Base-by-base conservation (phyloP, 2,888 invertebrate species). In the Timema cristinae region DNA sequence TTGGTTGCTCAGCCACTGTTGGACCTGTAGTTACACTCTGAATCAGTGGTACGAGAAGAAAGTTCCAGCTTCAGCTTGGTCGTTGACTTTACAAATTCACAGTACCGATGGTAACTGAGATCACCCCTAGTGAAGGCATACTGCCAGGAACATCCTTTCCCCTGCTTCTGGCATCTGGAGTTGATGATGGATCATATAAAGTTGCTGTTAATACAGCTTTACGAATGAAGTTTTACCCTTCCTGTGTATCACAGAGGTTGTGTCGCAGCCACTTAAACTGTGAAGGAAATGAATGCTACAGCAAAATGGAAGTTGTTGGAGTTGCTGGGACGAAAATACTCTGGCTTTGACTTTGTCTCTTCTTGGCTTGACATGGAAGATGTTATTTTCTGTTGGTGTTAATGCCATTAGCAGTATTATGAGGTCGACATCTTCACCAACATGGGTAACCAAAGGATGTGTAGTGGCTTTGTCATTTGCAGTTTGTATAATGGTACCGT, bases 221-320 rank as follows among this genome's bases (percentile, higher is more conserved):
- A 54, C n/a, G 11, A 54, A 54, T n/a, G 54, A 54, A n/a, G n/a
- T n/a, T 54, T 54, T 54, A 54, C 54, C n/a, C 54, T 13, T 54
- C 11, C 54, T 54, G 54, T 54, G 4, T 54, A 54, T 54, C n/a
- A n/a, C n/a, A 54, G 54, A 54, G 54, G 11, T 54, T 54, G 54
- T 54, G n/a, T 54, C 54, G 54, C 54, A 54, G 54, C 54, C 54
- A 54, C n/a, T 54, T 1, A 54, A 54, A 54, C 54, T 54, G 54
- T 54, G 54, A n/a, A 54, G 54, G 54, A 54, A 54, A 54, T 13
- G 11, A 4, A 54, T 54, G 54, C 11, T 13, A 2, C 2, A 54
- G 4, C 11, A 54, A 54, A 54, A 54, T n/a, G 54, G n/a, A n/a
- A n/a, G n/a, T n/a, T n/a, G n/a, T n/a, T n/a, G n/a, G n/a, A 54